Evolutionary conservation across 2,113 vertebrate genomes (phyloP).

Genomic region (Smithornis capensis): DNA sequence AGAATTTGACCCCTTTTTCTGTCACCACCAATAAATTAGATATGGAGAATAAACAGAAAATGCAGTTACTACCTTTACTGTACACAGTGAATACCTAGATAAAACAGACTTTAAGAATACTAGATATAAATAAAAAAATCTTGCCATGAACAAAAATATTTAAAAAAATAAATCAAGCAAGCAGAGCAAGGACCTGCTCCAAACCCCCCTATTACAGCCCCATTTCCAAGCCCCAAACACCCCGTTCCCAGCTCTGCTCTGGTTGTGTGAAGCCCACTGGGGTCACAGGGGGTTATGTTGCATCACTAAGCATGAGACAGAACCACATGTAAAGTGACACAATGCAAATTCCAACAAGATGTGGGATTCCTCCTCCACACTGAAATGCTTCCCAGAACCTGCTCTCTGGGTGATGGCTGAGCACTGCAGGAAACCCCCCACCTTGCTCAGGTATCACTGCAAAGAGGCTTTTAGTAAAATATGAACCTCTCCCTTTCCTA

Average conservation of each 20-base stretch:
- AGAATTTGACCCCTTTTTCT: conserved; percentile 10
- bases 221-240: not conserved
- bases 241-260: not conserved
- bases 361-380: not conserved
- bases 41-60: conserved; percentile 13
- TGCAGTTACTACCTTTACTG: not conserved
- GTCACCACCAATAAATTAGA: not conserved
- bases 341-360: conserved; percentile 39
- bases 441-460: not conserved
- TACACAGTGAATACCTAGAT: not conserved
- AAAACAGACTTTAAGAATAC: not conserved
- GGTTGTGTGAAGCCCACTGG: not conserved
- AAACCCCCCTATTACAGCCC: not conserved
- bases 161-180: not conserved
- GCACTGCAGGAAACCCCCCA: not conserved
- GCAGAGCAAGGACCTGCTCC: not conserved
- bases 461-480: rapidly evolving
- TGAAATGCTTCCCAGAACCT: not conserved
- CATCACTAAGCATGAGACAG: conserved; percentile 55
- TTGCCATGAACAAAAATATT: not conserved
- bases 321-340: conserved; percentile 45
- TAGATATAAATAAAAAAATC: conserved; percentile 1
- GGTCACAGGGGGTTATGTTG: not conserved
- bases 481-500: not conserved
- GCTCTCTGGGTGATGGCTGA: not conserved